These are phyloP conservation scores for Epinephelus malabaricus DNA, from an alignment of 2,797 vertebrate species.

Conservation along the genomic window DNA sequence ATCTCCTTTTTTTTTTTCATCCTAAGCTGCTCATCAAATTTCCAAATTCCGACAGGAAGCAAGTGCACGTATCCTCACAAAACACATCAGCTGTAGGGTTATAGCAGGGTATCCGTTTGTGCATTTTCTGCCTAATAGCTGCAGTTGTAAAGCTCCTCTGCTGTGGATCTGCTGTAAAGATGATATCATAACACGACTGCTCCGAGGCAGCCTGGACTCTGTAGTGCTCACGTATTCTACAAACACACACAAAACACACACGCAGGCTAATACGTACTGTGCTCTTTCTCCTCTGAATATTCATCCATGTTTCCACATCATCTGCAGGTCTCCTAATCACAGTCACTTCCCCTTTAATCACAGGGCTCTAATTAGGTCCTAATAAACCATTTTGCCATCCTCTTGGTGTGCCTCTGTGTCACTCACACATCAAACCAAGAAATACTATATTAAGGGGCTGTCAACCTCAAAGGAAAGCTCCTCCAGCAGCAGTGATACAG, in stretches of 20 bases:
- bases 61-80: background rate
- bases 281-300: slow-evolving; percentile 83
- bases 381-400: slow-evolving; percentile 87
- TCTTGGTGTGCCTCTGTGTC: slow-evolving; percentile 83
- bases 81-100: slow-evolving; percentile 25
- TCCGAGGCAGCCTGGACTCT: slow-evolving; percentile 51
- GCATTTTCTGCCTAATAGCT: slow-evolving; percentile 69
- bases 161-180: slow-evolving; percentile 61
- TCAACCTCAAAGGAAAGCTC: slow-evolving; percentile 82
- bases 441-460: slow-evolving; percentile 85
- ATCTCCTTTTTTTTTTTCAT: slow-evolving; percentile 8
- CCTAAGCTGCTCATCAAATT: slow-evolving; percentile 23
- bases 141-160: slow-evolving; percentile 59
- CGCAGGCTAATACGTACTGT: slow-evolving; percentile 63
- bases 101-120: slow-evolving; percentile 7
- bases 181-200: slow-evolving; percentile 66
- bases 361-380: slow-evolving; percentile 88
- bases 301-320: slow-evolving; percentile 85
- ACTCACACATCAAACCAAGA: slow-evolving; percentile 87
- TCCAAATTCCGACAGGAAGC: slow-evolving; percentile 8
- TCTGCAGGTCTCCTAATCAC: slow-evolving; percentile 88
- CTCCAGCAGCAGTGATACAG: slow-evolving; percentile 79
- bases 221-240: slow-evolving; percentile 46
- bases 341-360: slow-evolving; percentile 90
- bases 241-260: slow-evolving; percentile 53